A percentile compares a stretch with the other conserved stretches of the same genome.
Conservation (phyloP, 2,888 invertebrate species). For the Carabus problematicus region DNA sequence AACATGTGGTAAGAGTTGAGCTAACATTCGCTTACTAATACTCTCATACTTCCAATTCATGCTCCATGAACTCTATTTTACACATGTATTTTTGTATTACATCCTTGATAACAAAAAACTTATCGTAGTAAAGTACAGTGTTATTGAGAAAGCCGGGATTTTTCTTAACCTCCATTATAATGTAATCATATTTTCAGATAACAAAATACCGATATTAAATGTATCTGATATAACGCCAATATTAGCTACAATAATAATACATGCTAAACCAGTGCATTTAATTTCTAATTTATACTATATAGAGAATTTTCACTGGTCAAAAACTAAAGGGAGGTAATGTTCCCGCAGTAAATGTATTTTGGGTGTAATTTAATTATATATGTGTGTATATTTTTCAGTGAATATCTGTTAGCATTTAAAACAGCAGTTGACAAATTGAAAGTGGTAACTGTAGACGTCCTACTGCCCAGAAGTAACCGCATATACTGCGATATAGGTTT, state of each 20-base stretch:
- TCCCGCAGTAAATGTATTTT: neutral
- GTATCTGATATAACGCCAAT: conserved; percentile 57
- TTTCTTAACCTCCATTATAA: too few species aligned
- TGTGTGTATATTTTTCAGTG: conserved; percentile 28
- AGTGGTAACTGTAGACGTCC: conserved; percentile 43
- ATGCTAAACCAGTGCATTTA: conserved; percentile 58
- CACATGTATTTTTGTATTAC: neutral
- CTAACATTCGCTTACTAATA: too few species aligned
- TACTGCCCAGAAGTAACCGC: conserved; percentile 47
- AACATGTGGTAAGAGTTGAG: conserved; percentile 49
- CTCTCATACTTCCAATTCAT: too few species aligned
- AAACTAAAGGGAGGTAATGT: conserved; percentile 48
- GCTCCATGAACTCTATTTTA: neutral
- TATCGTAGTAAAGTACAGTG: neutral
- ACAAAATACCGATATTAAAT: conserved; percentile 53
- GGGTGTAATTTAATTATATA: conserved; percentile 27
- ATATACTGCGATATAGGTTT: conserved; percentile 48
- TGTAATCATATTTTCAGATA: conserved; percentile 45
- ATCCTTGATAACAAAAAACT: neutral
- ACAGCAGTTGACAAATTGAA: conserved; percentile 48
- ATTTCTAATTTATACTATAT: conserved; percentile 60
- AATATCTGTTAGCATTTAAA: conserved; percentile 49
- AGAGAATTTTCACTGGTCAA: conserved; percentile 55
- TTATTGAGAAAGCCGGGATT: too few species aligned
- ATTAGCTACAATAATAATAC: conserved; percentile 57